phyloP scores from a whole-genome alignment of 2,113 vertebrate genomes.

The Trichechus manatus region DNA sequence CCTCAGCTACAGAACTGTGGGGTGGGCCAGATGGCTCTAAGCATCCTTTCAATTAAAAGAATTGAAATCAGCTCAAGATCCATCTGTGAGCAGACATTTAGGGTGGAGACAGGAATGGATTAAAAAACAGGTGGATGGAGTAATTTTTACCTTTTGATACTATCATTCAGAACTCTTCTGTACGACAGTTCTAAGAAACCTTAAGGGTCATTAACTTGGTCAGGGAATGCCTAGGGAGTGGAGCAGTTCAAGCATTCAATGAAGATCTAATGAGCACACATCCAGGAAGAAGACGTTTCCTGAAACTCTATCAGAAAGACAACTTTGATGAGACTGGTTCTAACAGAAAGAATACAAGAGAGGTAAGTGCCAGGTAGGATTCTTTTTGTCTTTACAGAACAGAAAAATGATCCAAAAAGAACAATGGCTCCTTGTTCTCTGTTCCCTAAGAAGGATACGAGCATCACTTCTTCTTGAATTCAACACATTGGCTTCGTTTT shows the following conservation, averaged over 20 bases:
- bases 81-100: neutral
- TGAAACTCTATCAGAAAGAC: neutral
- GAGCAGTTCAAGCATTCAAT: neutral
- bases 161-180: neutral
- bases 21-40: neutral
- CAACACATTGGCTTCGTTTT: conserved; percentile 80
- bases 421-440: conserved; percentile 8
- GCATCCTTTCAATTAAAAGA: neutral
- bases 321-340: neutral
- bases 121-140: neutral
- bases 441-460: neutral
- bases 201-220: neutral
- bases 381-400: neutral
- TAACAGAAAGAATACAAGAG: conserved; percentile 4
- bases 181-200: neutral
- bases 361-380: neutral
- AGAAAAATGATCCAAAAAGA: conserved; percentile 5
- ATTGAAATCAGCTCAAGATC: neutral
- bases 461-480: conserved; percentile 56
- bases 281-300: neutral
- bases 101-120: neutral
- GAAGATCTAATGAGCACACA: neutral
- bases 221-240: neutral
- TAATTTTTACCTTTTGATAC: neutral
- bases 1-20: accelerated